phyloP scores from a whole-genome alignment of 2,888 invertebrate species.

The Willowsia nigromaculata region DNA sequence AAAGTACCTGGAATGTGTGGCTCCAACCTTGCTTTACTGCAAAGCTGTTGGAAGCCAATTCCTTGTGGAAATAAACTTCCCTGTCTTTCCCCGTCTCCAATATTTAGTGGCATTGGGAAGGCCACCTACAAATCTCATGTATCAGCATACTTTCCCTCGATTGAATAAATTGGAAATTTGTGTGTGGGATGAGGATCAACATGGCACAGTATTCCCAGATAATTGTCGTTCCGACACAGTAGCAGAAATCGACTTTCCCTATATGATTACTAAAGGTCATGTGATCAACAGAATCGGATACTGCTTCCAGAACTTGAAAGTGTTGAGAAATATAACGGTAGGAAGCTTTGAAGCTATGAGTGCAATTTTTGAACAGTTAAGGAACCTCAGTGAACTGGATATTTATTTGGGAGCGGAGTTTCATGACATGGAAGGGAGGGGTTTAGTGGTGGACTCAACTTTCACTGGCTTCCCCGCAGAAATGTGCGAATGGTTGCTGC shows the following conservation, averaged over 20 bases:
- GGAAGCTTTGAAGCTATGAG: conserved; percentile 21
- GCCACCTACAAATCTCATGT: conserved; percentile 32
- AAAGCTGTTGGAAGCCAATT: conserved; percentile 66
- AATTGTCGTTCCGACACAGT: conserved; percentile 51
- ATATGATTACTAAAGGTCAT: conserved; percentile 7
- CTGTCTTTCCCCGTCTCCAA: conserved; percentile 48
- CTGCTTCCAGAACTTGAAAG: conserved; percentile 62
- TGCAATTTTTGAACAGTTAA: conserved; percentile 42
- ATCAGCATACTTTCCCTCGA: conserved; percentile 46
- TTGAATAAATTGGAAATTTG: conserved; percentile 53
- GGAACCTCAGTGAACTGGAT: conserved; percentile 37
- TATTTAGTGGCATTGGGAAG: conserved; percentile 50
- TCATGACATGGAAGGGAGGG: conserved; percentile 43
- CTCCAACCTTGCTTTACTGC: conserved; percentile 49
- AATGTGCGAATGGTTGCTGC: conserved; percentile 56
- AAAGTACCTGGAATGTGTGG: conserved; percentile 42
- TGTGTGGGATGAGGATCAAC: conserved; percentile 63
- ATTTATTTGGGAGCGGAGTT: conserved; percentile 57
- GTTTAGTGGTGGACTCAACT: conserved; percentile 33
- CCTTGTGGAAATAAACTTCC: conserved; percentile 48
- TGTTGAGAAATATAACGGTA: conserved; percentile 30
- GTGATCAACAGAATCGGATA: conserved; percentile 47
- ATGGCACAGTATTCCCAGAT: conserved; percentile 54
- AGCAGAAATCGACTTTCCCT: conserved; percentile 48
- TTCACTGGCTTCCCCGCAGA: conserved; percentile 56